Evolutionary conservation across 2,888 invertebrate species (phyloP).

Genomic region (Folsomia candida): DNA sequence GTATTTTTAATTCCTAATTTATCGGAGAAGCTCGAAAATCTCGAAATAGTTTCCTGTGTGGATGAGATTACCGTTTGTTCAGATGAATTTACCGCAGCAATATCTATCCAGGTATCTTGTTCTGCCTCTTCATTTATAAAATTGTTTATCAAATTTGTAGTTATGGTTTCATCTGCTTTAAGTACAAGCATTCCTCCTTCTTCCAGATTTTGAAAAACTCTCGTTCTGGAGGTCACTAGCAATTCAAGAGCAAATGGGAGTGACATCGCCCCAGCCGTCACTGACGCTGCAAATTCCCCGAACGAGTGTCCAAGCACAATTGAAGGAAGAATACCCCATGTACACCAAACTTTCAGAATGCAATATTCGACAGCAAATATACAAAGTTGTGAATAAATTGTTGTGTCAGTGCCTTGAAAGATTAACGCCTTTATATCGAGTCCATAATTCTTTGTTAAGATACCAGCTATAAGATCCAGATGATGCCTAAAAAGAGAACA

Average conservation of each 20-base stretch:
- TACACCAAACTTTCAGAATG: constrained; percentile 22
- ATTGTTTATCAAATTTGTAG: not conserved
- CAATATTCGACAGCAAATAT: constrained; percentile 24
- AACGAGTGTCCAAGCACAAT: constrained; percentile 28
- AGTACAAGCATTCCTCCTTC: constrained; percentile 22
- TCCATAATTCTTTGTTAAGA: not conserved
- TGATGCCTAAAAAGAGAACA: not conserved
- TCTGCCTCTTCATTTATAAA: not conserved
- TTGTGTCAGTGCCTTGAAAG: not conserved
- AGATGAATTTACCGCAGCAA: constrained; percentile 22
- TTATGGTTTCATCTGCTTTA: not conserved
- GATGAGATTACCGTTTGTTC: constrained; percentile 17
- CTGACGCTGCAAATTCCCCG: constrained; percentile 29
- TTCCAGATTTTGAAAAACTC: constrained; percentile 6
- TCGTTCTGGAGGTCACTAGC: constrained; percentile 13
- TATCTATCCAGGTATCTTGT: constrained; percentile 3
- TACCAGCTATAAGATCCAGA: not conserved
- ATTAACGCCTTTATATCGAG: not conserved
- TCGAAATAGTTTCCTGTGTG: constrained; percentile 4
- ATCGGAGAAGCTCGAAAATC: not conserved
- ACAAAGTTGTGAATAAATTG: constrained; percentile 17
- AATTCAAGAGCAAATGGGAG: constrained; percentile 20
- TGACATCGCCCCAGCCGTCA: constrained; percentile 18
- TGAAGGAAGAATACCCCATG: constrained; percentile 25
- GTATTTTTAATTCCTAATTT: constrained; percentile 15